Percentiles rank a stretch among this genome's conserved stretches.
These are phyloP conservation scores for Mustela nigripes DNA, from an alignment of 2,113 vertebrate species.

Conservation along the genomic window DNA sequence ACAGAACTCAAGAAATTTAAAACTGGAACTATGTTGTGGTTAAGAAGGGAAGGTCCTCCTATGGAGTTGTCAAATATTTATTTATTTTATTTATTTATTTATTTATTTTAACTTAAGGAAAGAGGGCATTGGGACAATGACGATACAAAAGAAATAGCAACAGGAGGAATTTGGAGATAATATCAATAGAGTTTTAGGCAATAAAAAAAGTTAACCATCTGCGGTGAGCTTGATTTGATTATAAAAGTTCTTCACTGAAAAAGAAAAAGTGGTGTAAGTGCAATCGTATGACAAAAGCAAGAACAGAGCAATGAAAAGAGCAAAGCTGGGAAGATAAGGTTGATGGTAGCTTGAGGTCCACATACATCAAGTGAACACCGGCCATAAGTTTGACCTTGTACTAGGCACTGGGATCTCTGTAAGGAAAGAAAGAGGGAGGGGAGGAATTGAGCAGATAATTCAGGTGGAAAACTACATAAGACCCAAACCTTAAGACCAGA, in stretches of 20 bases:
- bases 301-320: not conserved
- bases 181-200: not conserved
- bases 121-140: not conserved
- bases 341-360: not conserved
- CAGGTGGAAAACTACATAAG: not conserved
- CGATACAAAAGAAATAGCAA: not conserved
- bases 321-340: not conserved
- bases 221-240: not conserved
- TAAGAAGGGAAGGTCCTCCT: not conserved
- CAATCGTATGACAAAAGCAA: slow-evolving; percentile 3
- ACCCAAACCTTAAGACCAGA: not conserved
- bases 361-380: not conserved
- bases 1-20: slow-evolving; percentile 9
- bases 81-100: not conserved
- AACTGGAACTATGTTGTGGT: not conserved
- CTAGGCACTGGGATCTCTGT: not conserved
- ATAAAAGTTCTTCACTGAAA: not conserved
- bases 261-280: not conserved
- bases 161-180: not conserved
- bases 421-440: not conserved
- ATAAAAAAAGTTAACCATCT: not conserved
- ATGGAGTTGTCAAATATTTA: not conserved
- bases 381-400: not conserved
- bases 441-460: not conserved
- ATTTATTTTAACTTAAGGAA: not conserved